These are phyloP conservation scores for Streptopelia turtur DNA, from an alignment of 2,797 vertebrate species.

Conservation along the genomic window DNA sequence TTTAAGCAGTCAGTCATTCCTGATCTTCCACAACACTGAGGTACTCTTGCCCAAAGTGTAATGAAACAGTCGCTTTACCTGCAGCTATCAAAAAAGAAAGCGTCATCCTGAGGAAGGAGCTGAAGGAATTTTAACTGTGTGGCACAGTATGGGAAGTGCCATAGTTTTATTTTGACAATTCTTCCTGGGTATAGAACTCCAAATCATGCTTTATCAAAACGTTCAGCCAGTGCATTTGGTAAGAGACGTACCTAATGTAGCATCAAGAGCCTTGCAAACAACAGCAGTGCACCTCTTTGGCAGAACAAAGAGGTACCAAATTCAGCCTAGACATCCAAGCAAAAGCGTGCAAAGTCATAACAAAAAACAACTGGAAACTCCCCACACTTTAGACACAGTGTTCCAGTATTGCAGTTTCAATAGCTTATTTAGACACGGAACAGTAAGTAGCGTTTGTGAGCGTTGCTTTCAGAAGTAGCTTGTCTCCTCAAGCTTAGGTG, in stretches of 20 bases:
- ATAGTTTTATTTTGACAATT: not conserved
- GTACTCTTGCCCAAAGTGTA: not conserved
- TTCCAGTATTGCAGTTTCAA: not conserved
- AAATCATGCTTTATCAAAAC: not conserved
- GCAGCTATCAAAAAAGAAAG: not conserved
- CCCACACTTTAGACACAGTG: rapidly evolving
- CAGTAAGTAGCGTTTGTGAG: rapidly evolving
- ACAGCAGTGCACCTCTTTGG: not conserved
- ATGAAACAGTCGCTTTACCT: not conserved
- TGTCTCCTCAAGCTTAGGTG: not conserved
- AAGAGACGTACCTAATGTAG: not conserved
- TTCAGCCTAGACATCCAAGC: not conserved
- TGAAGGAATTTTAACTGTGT: not conserved
- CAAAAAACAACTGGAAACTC: not conserved
- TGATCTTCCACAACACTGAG: not conserved
- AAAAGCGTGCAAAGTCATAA: not conserved
- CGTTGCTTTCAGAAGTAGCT: not conserved
- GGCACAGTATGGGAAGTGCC: rapidly evolving
- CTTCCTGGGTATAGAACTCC: not conserved
- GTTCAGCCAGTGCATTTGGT: not conserved
- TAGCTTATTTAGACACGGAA: not conserved
- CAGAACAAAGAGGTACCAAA: not conserved
- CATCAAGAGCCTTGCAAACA: rapidly evolving
- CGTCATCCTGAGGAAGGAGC: not conserved
- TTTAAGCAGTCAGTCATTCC: not conserved